Conservation (phyloP, 2,888 invertebrate species). For the Mesoligia furuncula region DNA sequence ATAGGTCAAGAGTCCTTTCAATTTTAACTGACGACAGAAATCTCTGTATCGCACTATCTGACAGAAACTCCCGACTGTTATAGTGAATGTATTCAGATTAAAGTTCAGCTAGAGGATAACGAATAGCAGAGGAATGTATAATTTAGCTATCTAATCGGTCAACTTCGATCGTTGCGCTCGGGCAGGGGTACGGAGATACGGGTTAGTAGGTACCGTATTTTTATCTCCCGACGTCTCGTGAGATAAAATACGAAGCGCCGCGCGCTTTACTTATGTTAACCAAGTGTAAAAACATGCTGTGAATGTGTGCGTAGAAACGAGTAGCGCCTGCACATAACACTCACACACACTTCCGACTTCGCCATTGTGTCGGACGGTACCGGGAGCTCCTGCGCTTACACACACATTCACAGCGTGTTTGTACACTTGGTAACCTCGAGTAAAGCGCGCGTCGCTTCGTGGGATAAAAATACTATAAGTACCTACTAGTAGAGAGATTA, state of each 20-base stretch:
- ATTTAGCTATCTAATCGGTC: conserved; percentile 18
- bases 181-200: neutral
- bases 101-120: neutral
- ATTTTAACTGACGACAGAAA: neutral
- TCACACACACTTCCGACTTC: neutral
- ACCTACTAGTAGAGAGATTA: too few relatives aligned
- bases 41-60: neutral
- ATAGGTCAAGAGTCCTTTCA: neutral
- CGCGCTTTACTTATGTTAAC: neutral
- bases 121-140: neutral
- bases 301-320: neutral
- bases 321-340: neutral
- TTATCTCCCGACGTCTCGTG: neutral
- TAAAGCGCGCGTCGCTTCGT: neutral
- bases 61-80: neutral
- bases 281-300: neutral
- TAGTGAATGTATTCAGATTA: neutral
- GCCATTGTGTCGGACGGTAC: neutral
- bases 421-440: neutral
- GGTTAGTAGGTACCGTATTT: neutral
- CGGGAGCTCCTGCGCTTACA: too few relatives aligned
- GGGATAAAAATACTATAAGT: neutral
- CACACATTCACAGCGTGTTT: too few relatives aligned
- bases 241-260: neutral
- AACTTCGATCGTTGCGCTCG: conserved; percentile 2